Evolutionary conservation across 1,140 invertebrate species (phyloP).

Genomic region (Caenorhabditis briggsae): DNA sequence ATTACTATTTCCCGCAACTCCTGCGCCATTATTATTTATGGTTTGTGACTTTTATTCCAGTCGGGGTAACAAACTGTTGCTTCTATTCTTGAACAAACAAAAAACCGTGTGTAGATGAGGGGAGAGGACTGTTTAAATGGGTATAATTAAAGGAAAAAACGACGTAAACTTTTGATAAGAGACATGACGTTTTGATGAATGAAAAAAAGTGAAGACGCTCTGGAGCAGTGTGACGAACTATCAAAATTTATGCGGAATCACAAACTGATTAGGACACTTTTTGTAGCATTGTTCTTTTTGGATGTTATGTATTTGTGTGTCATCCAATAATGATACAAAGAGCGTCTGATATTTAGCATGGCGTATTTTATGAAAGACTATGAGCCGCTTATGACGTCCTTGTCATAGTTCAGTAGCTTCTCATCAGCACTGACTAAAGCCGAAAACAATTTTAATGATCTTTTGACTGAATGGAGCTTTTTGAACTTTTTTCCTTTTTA

Average conservation of each 20-base stretch:
- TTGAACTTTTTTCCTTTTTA: background rate
- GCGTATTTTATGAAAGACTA: too few relatives aligned
- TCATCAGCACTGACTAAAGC: too few relatives aligned
- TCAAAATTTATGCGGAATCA: constrained; percentile 23
- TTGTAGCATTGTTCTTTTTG: background rate
- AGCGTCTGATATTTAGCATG: too few relatives aligned
- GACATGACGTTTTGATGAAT: constrained; percentile 38
- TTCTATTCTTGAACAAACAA: background rate
- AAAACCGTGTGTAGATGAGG: background rate
- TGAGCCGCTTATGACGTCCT: too few relatives aligned
- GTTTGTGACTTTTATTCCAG: background rate
- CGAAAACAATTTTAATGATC: too few relatives aligned
- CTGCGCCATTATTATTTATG: background rate
- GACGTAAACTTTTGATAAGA: background rate
- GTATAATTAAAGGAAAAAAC: constrained; percentile 36
- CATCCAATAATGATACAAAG: too few relatives aligned
- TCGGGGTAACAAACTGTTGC: background rate
- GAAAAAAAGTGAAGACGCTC: background rate
- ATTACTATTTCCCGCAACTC: background rate
- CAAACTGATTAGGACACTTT: constrained; percentile 31
- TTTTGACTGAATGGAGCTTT: background rate
- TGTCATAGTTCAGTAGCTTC: too few relatives aligned
- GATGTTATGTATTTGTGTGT: too few relatives aligned
- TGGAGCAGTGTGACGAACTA: background rate
- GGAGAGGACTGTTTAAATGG: background rate